Conservation (phyloP, 2,888 invertebrate genomes). For the Entomobrya proxima region DNA sequence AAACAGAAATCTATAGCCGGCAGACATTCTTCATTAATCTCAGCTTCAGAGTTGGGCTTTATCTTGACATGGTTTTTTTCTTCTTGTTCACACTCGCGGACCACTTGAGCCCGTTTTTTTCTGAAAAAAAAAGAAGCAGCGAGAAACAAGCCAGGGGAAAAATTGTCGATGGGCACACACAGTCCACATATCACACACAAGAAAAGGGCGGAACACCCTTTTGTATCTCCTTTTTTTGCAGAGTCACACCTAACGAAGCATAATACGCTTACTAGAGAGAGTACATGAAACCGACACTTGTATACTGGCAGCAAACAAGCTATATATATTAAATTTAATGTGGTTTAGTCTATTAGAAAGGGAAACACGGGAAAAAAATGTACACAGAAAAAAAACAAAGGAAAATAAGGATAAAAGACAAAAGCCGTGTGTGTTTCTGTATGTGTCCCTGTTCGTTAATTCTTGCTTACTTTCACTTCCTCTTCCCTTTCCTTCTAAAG, state of each 20-base stretch:
- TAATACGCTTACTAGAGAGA: neutral
- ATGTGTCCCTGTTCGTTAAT: slow-evolving; percentile 54
- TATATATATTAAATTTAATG: neutral
- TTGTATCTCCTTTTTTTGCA: slow-evolving; percentile 65
- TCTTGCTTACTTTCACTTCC: slow-evolving; percentile 58
- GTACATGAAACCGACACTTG: neutral
- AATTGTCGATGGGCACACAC: slow-evolving; percentile 73
- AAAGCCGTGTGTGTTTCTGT: neutral
- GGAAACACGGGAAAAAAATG: slow-evolving; percentile 6
- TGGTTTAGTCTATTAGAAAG: slow-evolving; percentile 20
- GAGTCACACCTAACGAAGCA: slow-evolving; percentile 56
- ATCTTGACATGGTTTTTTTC: slow-evolving; percentile 75
- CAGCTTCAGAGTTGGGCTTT: slow-evolving; percentile 73
- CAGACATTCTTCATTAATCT: slow-evolving; percentile 76
- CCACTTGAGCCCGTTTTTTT: slow-evolving; percentile 71
- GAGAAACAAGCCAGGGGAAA: slow-evolving; percentile 60
- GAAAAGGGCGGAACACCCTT: slow-evolving; percentile 74
- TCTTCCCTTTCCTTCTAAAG: neutral
- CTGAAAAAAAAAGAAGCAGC: slow-evolving; percentile 58
- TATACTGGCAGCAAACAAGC: neutral
- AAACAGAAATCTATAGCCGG: slow-evolving; percentile 56
- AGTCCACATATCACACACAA: slow-evolving; percentile 75
- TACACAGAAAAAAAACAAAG: slow-evolving; percentile 9
- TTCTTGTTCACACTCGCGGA: too few species aligned
- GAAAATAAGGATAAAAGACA: slow-evolving; percentile 12